These are phyloP conservation scores for Drosophila leonis DNA, from an alignment of 2,888 invertebrate genomes.

Conservation along the genomic window DNA sequence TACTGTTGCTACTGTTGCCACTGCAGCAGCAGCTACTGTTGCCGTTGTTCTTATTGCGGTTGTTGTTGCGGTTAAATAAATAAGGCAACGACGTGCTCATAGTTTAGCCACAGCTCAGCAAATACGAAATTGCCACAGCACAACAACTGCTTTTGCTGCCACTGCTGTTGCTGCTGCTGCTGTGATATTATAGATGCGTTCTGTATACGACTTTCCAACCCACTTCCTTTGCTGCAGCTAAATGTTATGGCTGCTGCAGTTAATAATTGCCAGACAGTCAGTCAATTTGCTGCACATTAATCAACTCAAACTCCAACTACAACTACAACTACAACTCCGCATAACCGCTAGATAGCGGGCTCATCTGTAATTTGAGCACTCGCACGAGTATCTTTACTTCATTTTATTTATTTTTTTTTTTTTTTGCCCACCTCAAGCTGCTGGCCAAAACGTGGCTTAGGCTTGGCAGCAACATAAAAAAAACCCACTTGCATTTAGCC, in stretches of 20 bases:
- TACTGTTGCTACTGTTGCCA: constrained; percentile 31
- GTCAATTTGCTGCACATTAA: constrained; percentile 55
- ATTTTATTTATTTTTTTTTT: not conserved
- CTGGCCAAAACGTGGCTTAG: constrained; percentile 52
- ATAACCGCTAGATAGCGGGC: constrained; percentile 46
- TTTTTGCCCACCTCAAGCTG: constrained; percentile 6
- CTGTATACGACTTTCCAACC: constrained; percentile 55
- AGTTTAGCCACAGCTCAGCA: constrained; percentile 57
- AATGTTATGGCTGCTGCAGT: constrained; percentile 47
- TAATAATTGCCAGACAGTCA: constrained; percentile 50
- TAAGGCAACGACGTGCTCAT: constrained; percentile 70
- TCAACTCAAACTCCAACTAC: constrained; percentile 31
- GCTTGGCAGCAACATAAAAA: constrained; percentile 31
- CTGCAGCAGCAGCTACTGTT: constrained; percentile 20
- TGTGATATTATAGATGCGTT: constrained; percentile 65
- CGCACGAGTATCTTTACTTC: constrained; percentile 37
- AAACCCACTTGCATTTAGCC: constrained; percentile 8
- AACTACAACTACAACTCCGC: not conserved
- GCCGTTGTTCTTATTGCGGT: constrained; percentile 78
- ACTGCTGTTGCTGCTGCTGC: constrained; percentile 16
- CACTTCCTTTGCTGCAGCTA: constrained; percentile 64
- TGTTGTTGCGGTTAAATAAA: constrained; percentile 78
- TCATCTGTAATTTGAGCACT: constrained; percentile 57
- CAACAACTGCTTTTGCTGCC: constrained; percentile 16
- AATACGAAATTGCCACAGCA: constrained; percentile 53